These are phyloP conservation scores for Miltochrista miniata DNA, from an alignment of 2,888 invertebrate species.

Conservation along the genomic window DNA sequence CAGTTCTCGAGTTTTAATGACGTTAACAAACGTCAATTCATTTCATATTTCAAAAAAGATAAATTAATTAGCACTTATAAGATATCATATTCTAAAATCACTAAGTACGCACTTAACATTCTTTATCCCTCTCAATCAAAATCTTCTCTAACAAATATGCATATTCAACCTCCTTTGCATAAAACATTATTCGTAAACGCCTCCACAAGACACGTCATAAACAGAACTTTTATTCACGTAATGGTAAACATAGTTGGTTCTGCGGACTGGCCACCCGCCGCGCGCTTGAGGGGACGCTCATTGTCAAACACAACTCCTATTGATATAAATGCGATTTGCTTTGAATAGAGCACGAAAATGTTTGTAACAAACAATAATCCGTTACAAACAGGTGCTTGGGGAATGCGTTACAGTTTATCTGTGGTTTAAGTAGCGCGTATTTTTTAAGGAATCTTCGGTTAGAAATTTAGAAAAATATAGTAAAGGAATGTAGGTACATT, in stretches of 20 bases:
- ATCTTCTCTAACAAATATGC: too few relatives aligned
- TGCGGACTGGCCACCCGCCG: constrained; percentile 29
- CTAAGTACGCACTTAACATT: too few relatives aligned
- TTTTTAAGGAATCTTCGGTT: too few relatives aligned
- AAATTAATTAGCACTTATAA: too few relatives aligned
- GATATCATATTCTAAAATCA: too few relatives aligned
- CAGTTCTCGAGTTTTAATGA: too few relatives aligned
- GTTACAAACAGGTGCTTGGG: constrained; percentile 12
- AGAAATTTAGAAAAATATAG: too few relatives aligned
- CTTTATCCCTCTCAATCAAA: too few relatives aligned
- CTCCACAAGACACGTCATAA: neutral
- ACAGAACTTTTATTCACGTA: constrained; percentile 2
- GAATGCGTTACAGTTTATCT: neutral
- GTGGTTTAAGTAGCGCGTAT: neutral
- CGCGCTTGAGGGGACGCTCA: constrained; percentile 40
- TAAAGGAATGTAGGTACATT: too few relatives aligned
- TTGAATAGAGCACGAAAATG: constrained; percentile 6
- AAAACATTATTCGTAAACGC: neutral
- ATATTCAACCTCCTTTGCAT: neutral
- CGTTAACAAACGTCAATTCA: too few relatives aligned
- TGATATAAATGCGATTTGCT: constrained; percentile 18
- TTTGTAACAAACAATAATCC: constrained; percentile 4
- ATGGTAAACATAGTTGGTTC: constrained; percentile 4
- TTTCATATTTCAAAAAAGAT: too few relatives aligned
- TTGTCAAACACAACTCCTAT: constrained; percentile 38